phyloP scores from a whole-genome alignment of 2,797 vertebrate genomes.

The Myotis daubentonii region DNA sequence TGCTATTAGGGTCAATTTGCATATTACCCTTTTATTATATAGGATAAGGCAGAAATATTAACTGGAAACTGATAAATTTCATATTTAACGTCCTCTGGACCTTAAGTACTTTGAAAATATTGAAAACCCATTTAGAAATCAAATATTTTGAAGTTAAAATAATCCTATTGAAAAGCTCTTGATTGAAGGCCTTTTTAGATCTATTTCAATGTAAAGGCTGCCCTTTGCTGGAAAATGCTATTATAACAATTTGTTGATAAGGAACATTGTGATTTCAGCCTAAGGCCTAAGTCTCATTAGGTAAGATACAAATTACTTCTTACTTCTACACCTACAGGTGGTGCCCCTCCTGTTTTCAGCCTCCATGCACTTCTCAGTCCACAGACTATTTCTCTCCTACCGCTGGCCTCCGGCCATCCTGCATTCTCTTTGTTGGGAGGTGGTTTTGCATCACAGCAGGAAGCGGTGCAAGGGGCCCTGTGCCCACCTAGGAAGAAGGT shows the following conservation, averaged over 20 bases:
- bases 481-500: not conserved
- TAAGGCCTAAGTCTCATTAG: not conserved
- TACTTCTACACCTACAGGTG: not conserved
- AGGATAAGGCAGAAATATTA: constrained; percentile 56
- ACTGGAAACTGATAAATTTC: constrained; percentile 48
- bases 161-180: not conserved
- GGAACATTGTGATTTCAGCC: not conserved
- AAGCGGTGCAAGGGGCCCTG: not conserved
- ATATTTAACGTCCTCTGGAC: constrained; percentile 45
- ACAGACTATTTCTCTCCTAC: not conserved
- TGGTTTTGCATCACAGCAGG: not conserved
- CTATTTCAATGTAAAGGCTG: constrained; percentile 78
- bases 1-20: no score
- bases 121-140: constrained; percentile 60
- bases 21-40: no score
- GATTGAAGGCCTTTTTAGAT: constrained; percentile 18
- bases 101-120: constrained; percentile 69
- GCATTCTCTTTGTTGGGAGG: not conserved
- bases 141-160: constrained; percentile 54
- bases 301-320: not conserved
- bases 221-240: constrained; percentile 81
- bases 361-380: not conserved
- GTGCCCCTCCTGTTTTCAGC: not conserved
- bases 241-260: constrained; percentile 29
- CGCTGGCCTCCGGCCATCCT: not conserved